Evolutionary conservation across 2,888 invertebrate species (phyloP), one percentile per base, ranked within the genome.

Genomic region (Eledona agricola): DNA sequence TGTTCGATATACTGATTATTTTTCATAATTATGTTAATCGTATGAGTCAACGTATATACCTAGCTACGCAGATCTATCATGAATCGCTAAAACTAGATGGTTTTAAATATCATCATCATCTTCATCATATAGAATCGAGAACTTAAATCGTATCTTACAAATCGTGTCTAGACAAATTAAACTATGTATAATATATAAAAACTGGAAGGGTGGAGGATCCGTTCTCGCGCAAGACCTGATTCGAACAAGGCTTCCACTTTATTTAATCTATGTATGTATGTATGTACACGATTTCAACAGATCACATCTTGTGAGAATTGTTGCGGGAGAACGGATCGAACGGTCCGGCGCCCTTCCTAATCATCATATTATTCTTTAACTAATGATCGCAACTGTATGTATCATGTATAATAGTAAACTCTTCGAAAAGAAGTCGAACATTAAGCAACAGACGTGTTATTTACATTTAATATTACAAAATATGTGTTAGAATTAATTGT

Each of bases 1-100:
- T 64, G 59, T 70, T 71, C 71, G 70, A 71, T 71, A 72, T 72
- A 73, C 66, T 70, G 69, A 67, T 70, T 72, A 67, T 65, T 71
- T 31, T 43, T 66, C 62, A 61, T 64, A 62, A 62, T 64, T 62
- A 64, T 65, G 62, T 64, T 60, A 55, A 62, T 68, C 66, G 63
- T 69, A 65, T 66, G 58, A 60, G 57, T 69, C 65, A 67, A 67
- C 65, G 64, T 63, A 63, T 66, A 62, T 64, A 59, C 65, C 70
- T 69, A 70, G 53, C 70, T 72, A 71, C 63, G 66, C 65, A 69
- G 65, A 69, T 63, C 67, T 70, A 70, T 67, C 52, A 66, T 66
- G 66, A 70, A 66, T 67, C 55, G 50, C 69, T 70, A 67, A 68
- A 70, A 66, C 70, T 70, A 70, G 61, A 62, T 65, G 59, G 50